Evolutionary conservation across 2,113 vertebrate species (phyloP), one percentile per base, ranked within the genome.

Genomic region (Bos indicus): DNA sequence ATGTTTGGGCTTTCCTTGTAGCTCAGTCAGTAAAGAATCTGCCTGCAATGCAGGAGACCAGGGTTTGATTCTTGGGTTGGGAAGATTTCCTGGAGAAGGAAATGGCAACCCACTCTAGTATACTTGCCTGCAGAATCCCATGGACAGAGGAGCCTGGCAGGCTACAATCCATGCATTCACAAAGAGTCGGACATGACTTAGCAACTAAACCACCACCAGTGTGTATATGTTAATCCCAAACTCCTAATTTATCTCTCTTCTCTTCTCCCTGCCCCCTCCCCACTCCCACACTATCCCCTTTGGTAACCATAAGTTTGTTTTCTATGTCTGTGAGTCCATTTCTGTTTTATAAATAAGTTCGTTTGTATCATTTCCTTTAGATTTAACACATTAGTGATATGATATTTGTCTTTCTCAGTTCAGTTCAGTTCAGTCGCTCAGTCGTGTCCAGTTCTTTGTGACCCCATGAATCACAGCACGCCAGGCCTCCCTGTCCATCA

Each of bases 231-330:
- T 81, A 13, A 48, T 48, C 77, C 8, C 26, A 33, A 52, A 82
- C 48, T n/a, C 80, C 10, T n/a, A 52, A 52, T 23, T 52, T 82
- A 16, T 78, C 30, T n/a, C 48, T n/a, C 48, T 19, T 28, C 16
- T 28, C 43, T 78, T 43, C 74, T 16, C 74, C 25, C 43, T 71
- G 48, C 9, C 19, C n/a, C 5, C 2, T 30, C 71, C 1, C 23
- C 0, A 0, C 25, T 26, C 25, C 26, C 19, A 36, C 4, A 48
- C 25, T 16, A 48, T 21, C 30, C 17, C 48, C 48, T 82, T 33
- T n/a, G 48, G 80, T 52, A 52, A 81, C 78, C 48, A 0, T n/a
- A 21, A 7, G 17, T 33, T 81, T 81, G 78, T 33, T n/a, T 81
- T 81, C 48, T 81, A 80, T 80, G 77, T 19, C 46, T 80, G 46